These are phyloP conservation scores for Pagrus major DNA, from an alignment of 2,113 vertebrate genomes.

Conservation along the genomic window DNA sequence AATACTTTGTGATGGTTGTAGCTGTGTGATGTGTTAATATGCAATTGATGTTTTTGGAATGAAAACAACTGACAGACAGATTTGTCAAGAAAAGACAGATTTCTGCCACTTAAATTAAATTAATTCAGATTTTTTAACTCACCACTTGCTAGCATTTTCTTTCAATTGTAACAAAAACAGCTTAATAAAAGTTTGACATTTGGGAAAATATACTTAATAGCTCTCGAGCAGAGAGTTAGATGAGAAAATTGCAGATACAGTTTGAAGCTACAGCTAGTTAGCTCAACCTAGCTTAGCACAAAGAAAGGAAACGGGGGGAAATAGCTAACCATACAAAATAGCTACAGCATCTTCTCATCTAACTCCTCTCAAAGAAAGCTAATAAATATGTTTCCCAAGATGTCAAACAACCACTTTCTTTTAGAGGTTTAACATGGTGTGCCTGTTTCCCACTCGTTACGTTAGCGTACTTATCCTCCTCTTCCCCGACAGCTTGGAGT, in stretches of 20 bases:
- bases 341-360: too few relatives aligned
- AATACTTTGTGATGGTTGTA: background rate
- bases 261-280: too few relatives aligned
- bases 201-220: too few relatives aligned
- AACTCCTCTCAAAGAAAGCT: background rate
- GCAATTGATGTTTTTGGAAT: background rate
- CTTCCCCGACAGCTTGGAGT: constrained; percentile 75
- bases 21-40: background rate
- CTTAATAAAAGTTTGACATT: too few relatives aligned
- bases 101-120: too few relatives aligned
- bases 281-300: too few relatives aligned
- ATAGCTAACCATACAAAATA: too few relatives aligned
- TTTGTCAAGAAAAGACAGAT: too few relatives aligned
- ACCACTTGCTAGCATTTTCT: background rate
- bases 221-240: too few relatives aligned
- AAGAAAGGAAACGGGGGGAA: too few relatives aligned
- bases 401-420: background rate
- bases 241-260: too few relatives aligned
- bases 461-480: constrained; percentile 51
- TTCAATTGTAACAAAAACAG: too few relatives aligned
- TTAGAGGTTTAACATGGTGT: background rate
- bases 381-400: background rate
- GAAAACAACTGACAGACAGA: background rate
- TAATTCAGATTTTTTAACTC: background rate
- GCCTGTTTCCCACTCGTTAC: background rate